Evolutionary conservation across 2,888 invertebrate genomes (phyloP), one percentile per base, ranked within the genome.

Genomic region (Noctua janthe): DNA sequence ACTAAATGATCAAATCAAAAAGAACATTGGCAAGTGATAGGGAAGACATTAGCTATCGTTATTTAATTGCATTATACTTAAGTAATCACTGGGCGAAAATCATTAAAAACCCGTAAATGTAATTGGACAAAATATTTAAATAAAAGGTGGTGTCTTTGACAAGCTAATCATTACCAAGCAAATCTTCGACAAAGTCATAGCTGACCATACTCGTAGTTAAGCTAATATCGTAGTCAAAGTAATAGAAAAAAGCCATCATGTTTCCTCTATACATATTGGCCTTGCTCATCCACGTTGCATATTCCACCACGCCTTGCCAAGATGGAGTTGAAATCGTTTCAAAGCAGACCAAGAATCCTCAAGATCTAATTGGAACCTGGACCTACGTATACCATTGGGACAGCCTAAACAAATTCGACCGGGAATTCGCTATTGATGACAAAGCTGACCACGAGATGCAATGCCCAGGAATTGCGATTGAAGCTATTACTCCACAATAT

Each of bases 341-440:
- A 2, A 43, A 59, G 20, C 39, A 71, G 1, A 79, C 81, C 15
- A 73, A 74, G 6, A 78, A 77, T 13, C 56, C 79, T 43, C n/a
- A 66, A 71, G 76, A 81, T 2, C 39, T 89, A 6, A 72, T 83
- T 23, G 88, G 89, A 15, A 83, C 83, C n/a, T 88, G 89, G 88
- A 77, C 69, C 0, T 88, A 83, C 59, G 80, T 87, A 0, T 88
- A 87, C 69, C 87, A 84, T 47, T 88, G 89, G 89, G 86, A 83
- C 17, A 85, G n/a, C 29, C 11, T 74, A 0, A 83, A 78, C 54
- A 64, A 78, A 62, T 82, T 82, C 62, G 17, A 76, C 0, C 17
- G 15, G 5, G 80, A 88, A 78, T 78, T 84, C 35, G 8, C 59
- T 17, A 47, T 47, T 13, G 1, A 72, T 8, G 66, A 71, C 13